Percentiles rank a stretch among this genome's conserved stretches.
phyloP scores from a whole-genome alignment of 2,113 vertebrate species.

The Lepus americanus region DNA sequence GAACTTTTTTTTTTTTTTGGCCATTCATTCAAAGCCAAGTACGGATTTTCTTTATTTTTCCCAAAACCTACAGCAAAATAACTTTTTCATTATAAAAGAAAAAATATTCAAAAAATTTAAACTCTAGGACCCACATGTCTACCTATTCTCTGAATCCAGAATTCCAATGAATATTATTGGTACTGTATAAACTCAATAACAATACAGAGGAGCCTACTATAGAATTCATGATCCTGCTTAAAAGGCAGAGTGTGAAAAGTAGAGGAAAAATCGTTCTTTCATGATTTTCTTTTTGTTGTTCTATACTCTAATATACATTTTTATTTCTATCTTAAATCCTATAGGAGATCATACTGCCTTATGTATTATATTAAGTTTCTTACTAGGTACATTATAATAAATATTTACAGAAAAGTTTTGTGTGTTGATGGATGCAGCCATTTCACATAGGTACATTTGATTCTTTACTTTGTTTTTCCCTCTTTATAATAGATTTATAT shows the following conservation, averaged over 20 bases:
- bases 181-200: not conserved
- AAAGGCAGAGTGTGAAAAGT: not conserved
- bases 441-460: not conserved
- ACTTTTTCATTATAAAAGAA: conserved; percentile 43
- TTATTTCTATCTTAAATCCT: not conserved
- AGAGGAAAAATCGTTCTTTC: not conserved
- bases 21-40: conserved; percentile 36
- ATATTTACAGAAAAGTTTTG: not conserved
- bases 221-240: not conserved
- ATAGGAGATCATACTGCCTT: not conserved
- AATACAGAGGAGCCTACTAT: not conserved
- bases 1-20: not conserved
- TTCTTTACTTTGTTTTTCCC: not conserved
- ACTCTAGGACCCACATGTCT: not conserved
- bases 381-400: not conserved
- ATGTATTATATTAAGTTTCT: not conserved
- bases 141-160: not conserved
- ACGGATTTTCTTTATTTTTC: conserved; percentile 37
- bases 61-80: not conserved
- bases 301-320: not conserved
- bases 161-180: conserved; percentile 9
- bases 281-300: not conserved
- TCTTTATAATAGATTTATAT: not conserved
- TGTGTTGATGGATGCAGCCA: not conserved
- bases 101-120: conserved; percentile 45